These are phyloP conservation scores for Anhinga anhinga DNA, from an alignment of 2,113 vertebrate species.

Conservation along the genomic window DNA sequence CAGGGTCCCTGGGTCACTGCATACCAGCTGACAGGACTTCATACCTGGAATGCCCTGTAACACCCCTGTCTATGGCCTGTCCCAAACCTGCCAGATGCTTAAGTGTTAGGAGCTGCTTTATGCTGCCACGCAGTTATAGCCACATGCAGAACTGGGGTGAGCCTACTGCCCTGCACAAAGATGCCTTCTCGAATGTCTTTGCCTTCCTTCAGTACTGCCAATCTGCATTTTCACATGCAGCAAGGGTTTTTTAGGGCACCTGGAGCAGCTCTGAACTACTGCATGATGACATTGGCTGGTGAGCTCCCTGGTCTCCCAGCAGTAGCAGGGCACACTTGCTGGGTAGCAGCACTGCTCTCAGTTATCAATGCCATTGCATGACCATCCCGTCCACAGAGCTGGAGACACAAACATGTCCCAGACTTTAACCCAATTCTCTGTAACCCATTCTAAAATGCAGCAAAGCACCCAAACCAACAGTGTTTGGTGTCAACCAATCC, in stretches of 20 bases:
- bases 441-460: background rate
- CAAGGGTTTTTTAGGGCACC: background rate
- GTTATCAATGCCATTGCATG: background rate
- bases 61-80: rapidly evolving
- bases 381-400: background rate
- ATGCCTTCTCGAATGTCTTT: background rate
- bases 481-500: background rate
- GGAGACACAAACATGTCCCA: background rate
- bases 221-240: background rate
- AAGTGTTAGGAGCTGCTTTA: background rate
- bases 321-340: background rate
- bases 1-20: background rate
- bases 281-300: rapidly evolving
- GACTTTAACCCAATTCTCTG: background rate
- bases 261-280: background rate
- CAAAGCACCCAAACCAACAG: background rate
- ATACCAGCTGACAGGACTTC: background rate
- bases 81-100: background rate
- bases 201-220: background rate
- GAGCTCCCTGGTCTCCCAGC: background rate
- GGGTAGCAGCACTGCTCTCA: background rate
- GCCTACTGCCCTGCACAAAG: background rate
- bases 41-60: background rate
- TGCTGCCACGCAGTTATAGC: rapidly evolving
- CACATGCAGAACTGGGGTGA: background rate